Percentiles rank a stretch among this genome's conserved stretches.
Conservation (phyloP, 2,113 vertebrate genomes). For the Nothocercus nigrocapillus region DNA sequence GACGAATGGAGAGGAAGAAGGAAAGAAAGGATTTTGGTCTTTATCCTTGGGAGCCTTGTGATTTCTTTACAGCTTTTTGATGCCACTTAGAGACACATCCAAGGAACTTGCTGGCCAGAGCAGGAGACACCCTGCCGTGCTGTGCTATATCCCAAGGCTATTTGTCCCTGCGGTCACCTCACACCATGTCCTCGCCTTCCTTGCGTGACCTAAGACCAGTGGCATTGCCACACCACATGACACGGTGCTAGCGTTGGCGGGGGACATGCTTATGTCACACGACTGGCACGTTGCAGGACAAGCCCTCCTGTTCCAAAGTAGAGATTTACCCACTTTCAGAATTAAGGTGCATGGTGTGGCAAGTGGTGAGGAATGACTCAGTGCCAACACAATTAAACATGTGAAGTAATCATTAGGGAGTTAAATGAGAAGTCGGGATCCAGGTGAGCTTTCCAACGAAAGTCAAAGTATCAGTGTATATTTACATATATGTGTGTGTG, state of each 20-base stretch:
- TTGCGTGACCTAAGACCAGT: accelerated
- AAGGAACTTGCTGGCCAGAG: neutral
- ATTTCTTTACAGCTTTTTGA: neutral
- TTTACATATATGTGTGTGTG: neutral
- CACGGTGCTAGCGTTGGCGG: accelerated
- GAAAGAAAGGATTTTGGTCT: neutral
- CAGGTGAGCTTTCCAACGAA: neutral
- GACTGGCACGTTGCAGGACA: accelerated
- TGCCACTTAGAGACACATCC: neutral
- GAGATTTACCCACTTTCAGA: neutral
- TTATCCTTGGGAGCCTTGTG: neutral
- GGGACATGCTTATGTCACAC: accelerated
- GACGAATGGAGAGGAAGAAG: neutral
- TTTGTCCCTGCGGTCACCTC: neutral
- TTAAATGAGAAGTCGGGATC: neutral
- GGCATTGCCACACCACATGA: neutral
- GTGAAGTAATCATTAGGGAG: neutral
- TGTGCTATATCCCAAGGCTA: neutral
- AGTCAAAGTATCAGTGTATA: neutral
- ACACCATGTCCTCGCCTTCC: neutral
- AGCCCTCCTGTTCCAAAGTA: accelerated
- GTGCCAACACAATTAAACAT: neutral
- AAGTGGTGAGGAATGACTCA: neutral
- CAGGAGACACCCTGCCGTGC: too few species aligned
- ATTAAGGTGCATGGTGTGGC: accelerated